A percentile compares a stretch with the other conserved stretches of the same genome.
These are phyloP conservation scores for Keiferia lycopersicella DNA, from an alignment of 2,888 invertebrate species.

Conservation along the genomic window DNA sequence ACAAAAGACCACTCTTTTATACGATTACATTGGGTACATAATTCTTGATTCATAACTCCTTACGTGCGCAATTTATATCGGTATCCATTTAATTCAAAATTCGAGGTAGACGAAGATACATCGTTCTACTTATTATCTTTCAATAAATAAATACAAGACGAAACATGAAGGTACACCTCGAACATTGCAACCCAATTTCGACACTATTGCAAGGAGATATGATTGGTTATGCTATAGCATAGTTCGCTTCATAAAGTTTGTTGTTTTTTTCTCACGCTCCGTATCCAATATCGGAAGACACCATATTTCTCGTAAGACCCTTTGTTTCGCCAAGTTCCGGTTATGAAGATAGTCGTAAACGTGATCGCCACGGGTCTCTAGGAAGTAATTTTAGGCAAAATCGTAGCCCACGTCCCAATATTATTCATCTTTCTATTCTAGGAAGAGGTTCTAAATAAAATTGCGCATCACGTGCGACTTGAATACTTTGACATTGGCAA, in stretches of 20 bases:
- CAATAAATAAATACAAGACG: constrained; percentile 3
- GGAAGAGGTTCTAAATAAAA: too few relatives aligned
- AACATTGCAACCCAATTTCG: not conserved
- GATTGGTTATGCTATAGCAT: not conserved
- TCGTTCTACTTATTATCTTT: constrained; percentile 1
- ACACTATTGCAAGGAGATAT: not conserved
- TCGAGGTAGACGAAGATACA: constrained; percentile 15
- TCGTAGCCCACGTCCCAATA: not conserved
- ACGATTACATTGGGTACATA: too few relatives aligned
- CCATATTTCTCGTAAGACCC: constrained; percentile 17
- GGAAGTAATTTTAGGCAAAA: constrained; percentile 27
- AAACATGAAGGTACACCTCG: not conserved
- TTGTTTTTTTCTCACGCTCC: constrained; percentile 16
- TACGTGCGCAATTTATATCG: constrained; percentile 10
- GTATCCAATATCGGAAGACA: constrained; percentile 18
- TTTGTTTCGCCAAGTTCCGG: constrained; percentile 17
- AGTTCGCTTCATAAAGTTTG: not conserved
- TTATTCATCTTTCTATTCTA: too few relatives aligned
- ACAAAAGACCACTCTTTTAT: too few relatives aligned
- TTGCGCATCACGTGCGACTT: too few relatives aligned
- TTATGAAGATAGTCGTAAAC: constrained; percentile 15
- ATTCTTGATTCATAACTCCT: not conserved
- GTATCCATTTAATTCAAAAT: constrained; percentile 15
- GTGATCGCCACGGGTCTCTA: constrained; percentile 30
- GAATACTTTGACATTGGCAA: too few relatives aligned